Conservation (phyloP, 2,888 invertebrate genomes). For the Psococerastis gibbosa region DNA sequence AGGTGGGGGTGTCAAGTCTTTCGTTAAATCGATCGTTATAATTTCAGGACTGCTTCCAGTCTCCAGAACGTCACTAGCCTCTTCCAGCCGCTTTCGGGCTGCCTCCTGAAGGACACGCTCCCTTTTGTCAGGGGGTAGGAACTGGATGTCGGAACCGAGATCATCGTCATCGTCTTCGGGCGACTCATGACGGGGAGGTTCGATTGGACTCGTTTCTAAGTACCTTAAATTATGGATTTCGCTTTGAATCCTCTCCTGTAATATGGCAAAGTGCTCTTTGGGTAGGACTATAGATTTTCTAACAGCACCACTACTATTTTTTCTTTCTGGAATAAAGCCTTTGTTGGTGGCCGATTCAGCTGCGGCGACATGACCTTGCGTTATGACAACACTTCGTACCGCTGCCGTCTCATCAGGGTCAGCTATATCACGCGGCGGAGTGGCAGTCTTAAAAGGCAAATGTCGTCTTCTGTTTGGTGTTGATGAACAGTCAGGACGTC, state of each 20-base stretch:
- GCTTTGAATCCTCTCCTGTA: not conserved
- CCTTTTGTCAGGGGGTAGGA: not conserved
- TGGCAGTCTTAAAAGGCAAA: too few relatives aligned
- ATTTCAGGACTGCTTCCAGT: not conserved
- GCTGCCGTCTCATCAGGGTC: too few relatives aligned
- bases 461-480: too few relatives aligned
- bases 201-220: not conserved
- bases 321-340: too few relatives aligned
- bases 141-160: constrained; percentile 7
- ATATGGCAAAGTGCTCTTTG: not conserved
- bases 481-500: too few relatives aligned
- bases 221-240: constrained; percentile 2
- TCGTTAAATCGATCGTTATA: constrained; percentile 5
- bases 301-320: not conserved
- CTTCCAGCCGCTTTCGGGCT: not conserved
- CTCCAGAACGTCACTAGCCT: not conserved
- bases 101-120: not conserved
- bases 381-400: too few relatives aligned
- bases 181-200: too few relatives aligned
- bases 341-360: too few relatives aligned
- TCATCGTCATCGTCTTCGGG: constrained; percentile 5
- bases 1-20: constrained; percentile 7
- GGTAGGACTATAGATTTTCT: constrained; percentile 1
- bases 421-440: too few relatives aligned
- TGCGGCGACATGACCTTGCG: too few relatives aligned